Evolutionary conservation across 2,888 invertebrate genomes (phyloP).

Genomic region (Agrenia bidenticulata): DNA sequence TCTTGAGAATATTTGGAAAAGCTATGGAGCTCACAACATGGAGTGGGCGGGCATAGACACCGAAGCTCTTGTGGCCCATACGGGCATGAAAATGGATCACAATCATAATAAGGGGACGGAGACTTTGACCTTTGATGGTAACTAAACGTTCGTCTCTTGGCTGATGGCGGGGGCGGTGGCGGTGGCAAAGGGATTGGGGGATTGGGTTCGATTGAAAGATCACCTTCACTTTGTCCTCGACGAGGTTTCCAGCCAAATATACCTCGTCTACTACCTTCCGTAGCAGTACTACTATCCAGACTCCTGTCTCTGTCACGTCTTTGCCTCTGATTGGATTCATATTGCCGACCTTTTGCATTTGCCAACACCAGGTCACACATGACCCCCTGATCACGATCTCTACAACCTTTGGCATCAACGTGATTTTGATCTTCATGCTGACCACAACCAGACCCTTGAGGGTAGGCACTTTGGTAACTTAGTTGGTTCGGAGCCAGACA

Average conservation of each 20-base stretch:
- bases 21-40: conserved; percentile 44
- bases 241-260: conserved; percentile 45
- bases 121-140: conserved; percentile 30
- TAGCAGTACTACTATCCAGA: conserved; percentile 38
- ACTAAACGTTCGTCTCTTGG: conserved; percentile 36
- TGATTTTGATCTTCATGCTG: not conserved
- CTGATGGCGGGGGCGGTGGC: conserved; percentile 46
- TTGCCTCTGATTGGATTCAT: conserved; percentile 21
- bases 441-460: conserved; percentile 15
- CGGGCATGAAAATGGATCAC: conserved; percentile 44
- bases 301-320: conserved; percentile 40
- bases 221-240: conserved; percentile 50
- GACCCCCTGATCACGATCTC: conserved; percentile 34
- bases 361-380: conserved; percentile 52
- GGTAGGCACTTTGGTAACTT: conserved; percentile 51
- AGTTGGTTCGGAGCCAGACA: conserved; percentile 38
- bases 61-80: conserved; percentile 44
- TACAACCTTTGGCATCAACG: not conserved
- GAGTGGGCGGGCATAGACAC: conserved; percentile 46
- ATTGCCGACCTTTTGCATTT: conserved; percentile 42
- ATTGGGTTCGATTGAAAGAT: conserved; percentile 36
- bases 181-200: conserved; percentile 42
- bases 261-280: conserved; percentile 28
- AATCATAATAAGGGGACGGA: conserved; percentile 44
- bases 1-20: conserved; percentile 11